Percentiles rank a stretch among this genome's conserved stretches.
These are phyloP conservation scores for Lithophane semibrunnea DNA, from an alignment of 2,888 invertebrate genomes.

Conservation along the genomic window DNA sequence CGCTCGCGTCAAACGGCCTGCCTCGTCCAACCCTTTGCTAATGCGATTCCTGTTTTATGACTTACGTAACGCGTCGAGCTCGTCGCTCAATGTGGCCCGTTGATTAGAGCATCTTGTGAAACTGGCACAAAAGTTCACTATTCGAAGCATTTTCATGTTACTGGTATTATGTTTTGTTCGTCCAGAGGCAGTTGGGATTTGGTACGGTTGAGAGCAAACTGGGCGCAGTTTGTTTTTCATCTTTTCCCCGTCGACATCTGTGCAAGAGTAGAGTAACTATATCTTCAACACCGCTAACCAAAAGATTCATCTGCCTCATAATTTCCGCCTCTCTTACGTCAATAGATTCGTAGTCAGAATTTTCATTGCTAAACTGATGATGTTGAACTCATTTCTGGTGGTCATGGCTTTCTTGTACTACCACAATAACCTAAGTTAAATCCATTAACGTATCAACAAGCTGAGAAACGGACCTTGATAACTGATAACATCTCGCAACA, in stretches of 20 bases:
- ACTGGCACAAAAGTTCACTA: slow-evolving; percentile 54
- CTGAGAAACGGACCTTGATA: neutral
- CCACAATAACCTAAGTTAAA: neutral
- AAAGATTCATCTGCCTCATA: neutral
- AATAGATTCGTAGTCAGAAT: neutral
- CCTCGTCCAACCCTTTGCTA: slow-evolving; percentile 85
- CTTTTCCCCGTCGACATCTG: neutral
- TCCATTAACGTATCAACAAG: neutral
- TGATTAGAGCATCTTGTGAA: slow-evolving; percentile 74
- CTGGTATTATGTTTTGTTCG: slow-evolving; percentile 20
- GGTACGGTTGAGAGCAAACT: neutral
- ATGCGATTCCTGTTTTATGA: slow-evolving; percentile 87
- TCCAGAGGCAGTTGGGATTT: neutral
- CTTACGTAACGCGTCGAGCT: slow-evolving; percentile 75
- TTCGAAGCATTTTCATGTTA: slow-evolving; percentile 38
- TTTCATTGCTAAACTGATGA: neutral
- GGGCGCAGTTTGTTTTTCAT: neutral
- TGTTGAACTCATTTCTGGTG: neutral
- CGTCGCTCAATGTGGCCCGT: slow-evolving; percentile 69
- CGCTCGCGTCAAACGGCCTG: slow-evolving; percentile 76
- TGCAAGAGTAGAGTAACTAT: neutral
- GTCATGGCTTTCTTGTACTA: neutral
- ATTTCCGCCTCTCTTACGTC: no score
- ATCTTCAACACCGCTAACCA: neutral
- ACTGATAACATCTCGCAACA: neutral